A percentile compares a stretch with the other conserved stretches of the same genome.
phyloP scores from a whole-genome alignment of 2,888 invertebrate species.

The Drosophila mercatorum region DNA sequence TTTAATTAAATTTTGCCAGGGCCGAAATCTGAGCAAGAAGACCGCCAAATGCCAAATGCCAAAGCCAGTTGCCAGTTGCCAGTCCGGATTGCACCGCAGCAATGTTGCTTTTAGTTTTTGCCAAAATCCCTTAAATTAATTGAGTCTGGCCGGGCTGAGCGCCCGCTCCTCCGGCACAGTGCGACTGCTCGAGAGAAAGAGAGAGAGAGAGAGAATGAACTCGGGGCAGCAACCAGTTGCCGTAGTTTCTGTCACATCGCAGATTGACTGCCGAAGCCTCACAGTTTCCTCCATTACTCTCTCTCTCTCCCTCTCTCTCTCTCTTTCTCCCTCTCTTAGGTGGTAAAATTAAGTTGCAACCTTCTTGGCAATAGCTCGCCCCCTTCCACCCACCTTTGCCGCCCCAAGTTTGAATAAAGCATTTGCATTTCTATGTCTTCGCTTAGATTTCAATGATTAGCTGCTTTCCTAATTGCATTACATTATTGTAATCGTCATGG shows the following conservation, averaged over 20 bases:
- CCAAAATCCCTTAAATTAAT: constrained; percentile 73
- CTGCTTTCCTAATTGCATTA: constrained; percentile 43
- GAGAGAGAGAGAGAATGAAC: not conserved
- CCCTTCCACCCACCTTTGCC: not conserved
- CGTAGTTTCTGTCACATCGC: constrained; percentile 21
- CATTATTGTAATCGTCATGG: not conserved
- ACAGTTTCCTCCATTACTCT: constrained; percentile 33
- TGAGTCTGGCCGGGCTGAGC: constrained; percentile 52
- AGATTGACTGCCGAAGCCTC: constrained; percentile 57
- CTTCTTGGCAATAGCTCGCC: constrained; percentile 4
- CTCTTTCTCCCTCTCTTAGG: constrained; percentile 14
- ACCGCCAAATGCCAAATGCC: constrained; percentile 66
- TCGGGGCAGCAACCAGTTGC: constrained; percentile 31
- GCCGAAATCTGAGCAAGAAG: constrained; percentile 64
- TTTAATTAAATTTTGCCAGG: constrained; percentile 72
- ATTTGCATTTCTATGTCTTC: constrained; percentile 47
- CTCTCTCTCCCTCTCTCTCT: not conserved
- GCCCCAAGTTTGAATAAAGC: not conserved
- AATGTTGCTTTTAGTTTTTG: constrained; percentile 51
- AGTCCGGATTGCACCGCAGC: constrained; percentile 50
- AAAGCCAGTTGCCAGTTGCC: constrained; percentile 33
- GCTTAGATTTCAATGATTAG: constrained; percentile 16
- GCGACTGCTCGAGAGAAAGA: not conserved
- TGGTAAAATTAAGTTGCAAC: constrained; percentile 63
- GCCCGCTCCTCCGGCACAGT: not conserved